Conservation (phyloP, 2,888 invertebrate genomes). For the Noctuana brunneofusca region DNA sequence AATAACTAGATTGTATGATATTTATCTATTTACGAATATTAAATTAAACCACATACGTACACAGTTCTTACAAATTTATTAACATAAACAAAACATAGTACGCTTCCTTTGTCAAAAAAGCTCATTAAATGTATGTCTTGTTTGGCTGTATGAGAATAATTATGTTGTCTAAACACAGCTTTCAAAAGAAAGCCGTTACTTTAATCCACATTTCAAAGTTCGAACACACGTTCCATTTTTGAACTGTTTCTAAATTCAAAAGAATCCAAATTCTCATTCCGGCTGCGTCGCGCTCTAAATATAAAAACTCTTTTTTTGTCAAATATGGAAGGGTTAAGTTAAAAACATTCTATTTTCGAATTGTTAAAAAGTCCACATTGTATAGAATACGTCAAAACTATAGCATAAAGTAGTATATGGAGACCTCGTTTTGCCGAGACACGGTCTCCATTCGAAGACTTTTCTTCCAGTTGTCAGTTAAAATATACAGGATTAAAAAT, state of each 20-base stretch:
- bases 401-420: constrained; percentile 59
- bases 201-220: constrained; percentile 62
- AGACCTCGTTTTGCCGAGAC: too few relatives aligned
- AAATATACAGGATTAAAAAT: too few relatives aligned
- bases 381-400: constrained; percentile 82
- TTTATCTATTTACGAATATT: background rate
- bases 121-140: constrained; percentile 27
- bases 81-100: constrained; percentile 9
- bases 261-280: constrained; percentile 77
- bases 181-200: constrained; percentile 53
- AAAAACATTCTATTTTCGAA: constrained; percentile 82
- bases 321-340: constrained; percentile 83
- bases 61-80: constrained; percentile 1
- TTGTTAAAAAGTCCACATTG: constrained; percentile 82
- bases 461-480: too few relatives aligned
- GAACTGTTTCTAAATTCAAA: constrained; percentile 76
- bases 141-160: constrained; percentile 28
- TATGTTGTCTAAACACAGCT: constrained; percentile 34
- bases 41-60: background rate
- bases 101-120: constrained; percentile 17
- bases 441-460: too few relatives aligned
- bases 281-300: constrained; percentile 77
- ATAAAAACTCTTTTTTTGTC: constrained; percentile 80
- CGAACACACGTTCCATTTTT: constrained; percentile 65
- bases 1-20: background rate